Percentiles rank a stretch among this genome's conserved stretches.
phyloP scores from a whole-genome alignment of 2,888 invertebrate species.

The Eristalis arbustorum region DNA sequence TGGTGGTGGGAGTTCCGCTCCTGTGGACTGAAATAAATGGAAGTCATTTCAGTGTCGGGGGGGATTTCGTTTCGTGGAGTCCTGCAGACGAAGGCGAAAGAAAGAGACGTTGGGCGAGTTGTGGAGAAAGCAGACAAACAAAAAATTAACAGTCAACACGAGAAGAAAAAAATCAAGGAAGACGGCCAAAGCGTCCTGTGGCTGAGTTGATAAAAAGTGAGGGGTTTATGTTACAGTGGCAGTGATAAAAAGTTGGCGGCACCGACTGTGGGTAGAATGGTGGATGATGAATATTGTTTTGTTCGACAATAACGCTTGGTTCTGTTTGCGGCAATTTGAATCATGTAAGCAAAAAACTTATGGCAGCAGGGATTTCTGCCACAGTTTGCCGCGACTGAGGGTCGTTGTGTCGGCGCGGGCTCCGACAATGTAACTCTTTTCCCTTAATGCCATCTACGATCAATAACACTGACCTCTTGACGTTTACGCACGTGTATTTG shows the following conservation, averaged over 20 bases:
- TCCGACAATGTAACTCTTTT: too few species aligned
- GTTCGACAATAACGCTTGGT: slow-evolving; percentile 11
- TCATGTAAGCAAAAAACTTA: slow-evolving; percentile 41
- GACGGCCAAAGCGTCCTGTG: slow-evolving; percentile 6
- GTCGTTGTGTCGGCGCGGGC: too few species aligned
- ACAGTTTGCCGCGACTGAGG: background rate
- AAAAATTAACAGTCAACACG: background rate
- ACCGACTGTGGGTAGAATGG: slow-evolving; percentile 10
- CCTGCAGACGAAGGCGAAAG: background rate
- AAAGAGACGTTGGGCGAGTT: background rate
- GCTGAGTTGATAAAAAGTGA: slow-evolving; percentile 56
- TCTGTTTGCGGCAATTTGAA: slow-evolving; percentile 20
- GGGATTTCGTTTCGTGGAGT: background rate
- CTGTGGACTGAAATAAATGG: slow-evolving; percentile 40
- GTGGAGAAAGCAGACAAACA: background rate
- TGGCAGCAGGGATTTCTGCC: background rate
- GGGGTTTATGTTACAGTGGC: slow-evolving; percentile 52
- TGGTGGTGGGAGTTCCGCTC: slow-evolving; percentile 18
- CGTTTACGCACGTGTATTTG: too few species aligned
- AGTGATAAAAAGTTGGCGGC: slow-evolving; percentile 56
- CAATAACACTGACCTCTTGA: too few species aligned
- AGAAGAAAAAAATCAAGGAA: background rate
- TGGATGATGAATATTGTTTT: slow-evolving; percentile 53
- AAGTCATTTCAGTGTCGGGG: slow-evolving; percentile 40
- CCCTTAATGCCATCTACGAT: too few species aligned